Conservation (phyloP, 2,888 invertebrate genomes). For the Drosophila nigricruria region DNA sequence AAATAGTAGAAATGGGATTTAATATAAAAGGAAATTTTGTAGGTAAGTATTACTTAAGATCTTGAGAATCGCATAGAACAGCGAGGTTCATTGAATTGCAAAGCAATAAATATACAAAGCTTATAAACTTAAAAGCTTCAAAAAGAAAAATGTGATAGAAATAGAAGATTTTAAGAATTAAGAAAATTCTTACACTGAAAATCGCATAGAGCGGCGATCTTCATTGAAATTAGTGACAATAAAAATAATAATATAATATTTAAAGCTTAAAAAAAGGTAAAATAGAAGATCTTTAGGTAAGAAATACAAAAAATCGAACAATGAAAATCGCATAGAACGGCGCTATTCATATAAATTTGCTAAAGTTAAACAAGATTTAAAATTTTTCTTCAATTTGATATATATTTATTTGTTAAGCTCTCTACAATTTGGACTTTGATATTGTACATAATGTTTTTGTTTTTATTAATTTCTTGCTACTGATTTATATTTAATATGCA, state of each 20-base stretch:
- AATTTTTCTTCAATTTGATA: slow-evolving; percentile 26
- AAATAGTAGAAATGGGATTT: background rate
- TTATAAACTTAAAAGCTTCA: too few relatives aligned
- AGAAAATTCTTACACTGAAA: background rate
- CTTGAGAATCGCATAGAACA: background rate
- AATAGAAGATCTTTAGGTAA: background rate
- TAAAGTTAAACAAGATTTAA: background rate
- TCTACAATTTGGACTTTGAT: slow-evolving; percentile 61
- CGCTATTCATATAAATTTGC: too few relatives aligned
- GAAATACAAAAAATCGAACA: background rate
- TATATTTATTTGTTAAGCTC: slow-evolving; percentile 55
- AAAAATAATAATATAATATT: background rate
- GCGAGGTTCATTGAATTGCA: background rate
- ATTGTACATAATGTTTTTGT: slow-evolving; percentile 36
- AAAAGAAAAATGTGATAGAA: too few relatives aligned
- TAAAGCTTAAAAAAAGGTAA: background rate
- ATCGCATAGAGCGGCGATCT: background rate
- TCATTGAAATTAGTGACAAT: background rate
- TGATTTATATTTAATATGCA: slow-evolving; percentile 14
- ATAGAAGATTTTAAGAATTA: background rate
- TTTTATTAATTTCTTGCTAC: slow-evolving; percentile 29
- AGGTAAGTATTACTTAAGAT: background rate
- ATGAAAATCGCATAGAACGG: background rate
- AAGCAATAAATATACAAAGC: background rate
- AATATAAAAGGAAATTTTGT: background rate